Conservation (phyloP, 2,888 invertebrate species). For the Odiellus spinosus region DNA sequence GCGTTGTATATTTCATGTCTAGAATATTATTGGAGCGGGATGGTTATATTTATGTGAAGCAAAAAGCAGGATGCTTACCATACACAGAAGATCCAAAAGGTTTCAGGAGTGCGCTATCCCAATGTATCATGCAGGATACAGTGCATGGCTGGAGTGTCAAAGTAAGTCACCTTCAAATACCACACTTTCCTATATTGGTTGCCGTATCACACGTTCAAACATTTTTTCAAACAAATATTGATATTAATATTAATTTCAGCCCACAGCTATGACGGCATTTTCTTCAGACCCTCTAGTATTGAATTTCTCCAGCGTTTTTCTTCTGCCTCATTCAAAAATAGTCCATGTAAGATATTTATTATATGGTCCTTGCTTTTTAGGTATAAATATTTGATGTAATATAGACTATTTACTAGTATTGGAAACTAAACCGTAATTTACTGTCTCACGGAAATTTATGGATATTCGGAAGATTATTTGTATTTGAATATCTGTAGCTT, state of each 20-base stretch:
- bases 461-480: too few species aligned
- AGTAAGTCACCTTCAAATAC: slow-evolving; percentile 20
- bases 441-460: too few species aligned
- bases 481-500: too few species aligned
- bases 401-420: too few species aligned
- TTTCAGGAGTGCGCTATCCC: slow-evolving; percentile 57
- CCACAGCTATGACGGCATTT: slow-evolving; percentile 17
- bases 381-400: too few species aligned
- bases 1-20: too few species aligned
- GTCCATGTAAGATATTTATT: slow-evolving; percentile 4
- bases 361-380: too few species aligned
- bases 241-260: slow-evolving; percentile 9
- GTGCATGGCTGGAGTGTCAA: slow-evolving; percentile 47
- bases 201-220: not conserved
- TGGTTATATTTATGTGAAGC: slow-evolving; percentile 56
- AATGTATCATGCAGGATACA: slow-evolving; percentile 57
- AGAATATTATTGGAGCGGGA: slow-evolving; percentile 22
- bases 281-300: slow-evolving; percentile 19
- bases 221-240: slow-evolving; percentile 1
- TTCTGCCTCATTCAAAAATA: slow-evolving; percentile 10
- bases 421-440: too few species aligned
- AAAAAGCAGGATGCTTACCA: slow-evolving; percentile 72
- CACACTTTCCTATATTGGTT: not conserved
- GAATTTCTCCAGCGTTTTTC: slow-evolving; percentile 18
- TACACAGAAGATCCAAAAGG: slow-evolving; percentile 68